These are phyloP conservation scores for Akabosia matsudoensis DNA, from an alignment of 1,140 invertebrate genomes.

Conservation along the genomic window DNA sequence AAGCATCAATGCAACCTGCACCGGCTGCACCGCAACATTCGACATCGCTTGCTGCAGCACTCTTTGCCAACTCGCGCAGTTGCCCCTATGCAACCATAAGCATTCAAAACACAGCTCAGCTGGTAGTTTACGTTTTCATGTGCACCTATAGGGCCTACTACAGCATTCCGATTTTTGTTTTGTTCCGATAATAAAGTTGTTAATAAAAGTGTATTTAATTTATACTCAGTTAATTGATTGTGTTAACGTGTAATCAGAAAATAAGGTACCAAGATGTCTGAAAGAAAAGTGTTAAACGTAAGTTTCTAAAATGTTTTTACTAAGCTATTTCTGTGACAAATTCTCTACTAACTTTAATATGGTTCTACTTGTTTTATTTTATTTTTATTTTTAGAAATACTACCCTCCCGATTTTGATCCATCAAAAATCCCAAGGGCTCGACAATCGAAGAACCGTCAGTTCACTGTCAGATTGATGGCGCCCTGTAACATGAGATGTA, in stretches of 20 bases:
- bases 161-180: too few relatives aligned
- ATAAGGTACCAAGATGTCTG: slow-evolving; percentile 67
- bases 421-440: slow-evolving; percentile 95
- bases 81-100: too few relatives aligned
- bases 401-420: slow-evolving; percentile 99
- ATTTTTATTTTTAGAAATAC: slow-evolving; percentile 82
- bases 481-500: slow-evolving; percentile 97
- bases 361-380: slow-evolving; percentile 34
- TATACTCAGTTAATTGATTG: not conserved
- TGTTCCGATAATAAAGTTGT: too few relatives aligned
- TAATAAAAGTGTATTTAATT: not conserved
- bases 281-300: slow-evolving; percentile 88
- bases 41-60: too few relatives aligned
- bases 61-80: too few relatives aligned
- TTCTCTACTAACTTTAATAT: not conserved
- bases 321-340: slow-evolving; percentile 17
- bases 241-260: not conserved
- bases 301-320: slow-evolving; percentile 53
- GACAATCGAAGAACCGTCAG: slow-evolving; percentile 90
- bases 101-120: too few relatives aligned
- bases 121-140: too few relatives aligned
- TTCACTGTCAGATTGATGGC: slow-evolving; percentile 98
- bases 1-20: too few relatives aligned
- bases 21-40: too few relatives aligned
- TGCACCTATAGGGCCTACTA: too few relatives aligned